Base-by-base conservation (phyloP, 2,888 invertebrate genomes). In the Sceliomorpha sp. region DNA sequence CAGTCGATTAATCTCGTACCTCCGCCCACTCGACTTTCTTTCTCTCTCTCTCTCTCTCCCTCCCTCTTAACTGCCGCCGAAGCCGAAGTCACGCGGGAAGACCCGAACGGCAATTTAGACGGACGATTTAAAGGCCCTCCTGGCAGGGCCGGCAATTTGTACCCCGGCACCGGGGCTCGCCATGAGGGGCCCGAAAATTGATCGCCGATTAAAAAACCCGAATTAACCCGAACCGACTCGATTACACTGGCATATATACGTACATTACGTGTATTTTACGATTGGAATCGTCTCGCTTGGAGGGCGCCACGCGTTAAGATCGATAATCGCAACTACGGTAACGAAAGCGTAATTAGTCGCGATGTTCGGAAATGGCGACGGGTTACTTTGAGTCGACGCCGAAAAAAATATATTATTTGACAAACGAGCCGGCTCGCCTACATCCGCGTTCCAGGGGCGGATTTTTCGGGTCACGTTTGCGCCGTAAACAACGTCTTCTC, bases 321-420 rank as follows among this genome's bases (percentile, higher is more conserved):
- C 77, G 77, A 79, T 81, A 77, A 78, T n/a, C n/a, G 71, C 69
- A 60, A 53, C 51, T 62, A n/a, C 45, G 37, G 58, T 72, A 78
- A 80, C 73, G 72, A 80, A 71, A 70, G 72, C 59, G 73, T 78
- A 82, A 82, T 83, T 80, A 77, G 71, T 74, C 39, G 37, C 4
- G 1, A 27, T 20, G 9, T 24, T 20, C 15, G 20, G 15, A 20
- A 37, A 17, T 15, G 24, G 27, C 58, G 66, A 45, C 36, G 37
- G 53, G 48, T 29, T 27, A 13, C 42, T 27, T 42, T 42, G 26
- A 27, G 27, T 27, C 12, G 27, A 5, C 15, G 20, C 13, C 42
- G 27, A 26, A 12, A 27, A 26, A 20, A 20, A 20, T 7, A 27
- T 9, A 24, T 20, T 20, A 5, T 20, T 20, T 20, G 20, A 20